A percentile compares a stretch with the other conserved stretches of the same genome.
Conservation (phyloP, 2,888 invertebrate species). For the Heteromyza rotundicornis region DNA sequence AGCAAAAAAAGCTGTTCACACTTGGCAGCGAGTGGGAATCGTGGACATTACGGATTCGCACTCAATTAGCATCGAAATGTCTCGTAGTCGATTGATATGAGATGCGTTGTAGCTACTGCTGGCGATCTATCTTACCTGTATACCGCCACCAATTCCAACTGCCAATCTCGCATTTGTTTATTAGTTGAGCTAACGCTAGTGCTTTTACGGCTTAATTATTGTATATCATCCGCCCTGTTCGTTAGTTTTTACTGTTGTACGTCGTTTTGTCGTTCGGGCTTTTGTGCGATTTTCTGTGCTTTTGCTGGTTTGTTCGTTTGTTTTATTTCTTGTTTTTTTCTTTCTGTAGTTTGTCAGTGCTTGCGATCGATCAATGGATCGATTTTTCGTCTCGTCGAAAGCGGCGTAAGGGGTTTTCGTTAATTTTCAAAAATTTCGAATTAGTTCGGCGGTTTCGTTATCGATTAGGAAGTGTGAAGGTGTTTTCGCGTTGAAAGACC, state of each 20-base stretch:
- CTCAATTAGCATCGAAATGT: neutral
- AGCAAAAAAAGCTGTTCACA: too few species aligned
- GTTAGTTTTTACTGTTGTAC: too few species aligned
- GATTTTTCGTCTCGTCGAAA: neutral
- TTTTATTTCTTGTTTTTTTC: too few species aligned
- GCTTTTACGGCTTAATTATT: constrained; percentile 12
- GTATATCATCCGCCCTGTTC: too few species aligned
- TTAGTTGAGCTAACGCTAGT: neutral
- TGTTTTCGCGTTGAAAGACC: constrained; percentile 37
- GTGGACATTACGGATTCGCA: neutral
- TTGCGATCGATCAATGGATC: neutral
- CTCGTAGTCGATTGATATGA: neutral
- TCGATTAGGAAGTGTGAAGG: constrained; percentile 39
- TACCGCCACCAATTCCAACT: too few species aligned
- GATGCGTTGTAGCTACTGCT: too few species aligned
- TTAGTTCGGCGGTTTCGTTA: constrained; percentile 40
- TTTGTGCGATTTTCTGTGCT: too few species aligned
- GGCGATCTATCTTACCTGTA: too few species aligned
- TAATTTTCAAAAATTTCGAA: constrained; percentile 48
- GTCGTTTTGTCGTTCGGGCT: too few species aligned
- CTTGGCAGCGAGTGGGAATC: too few species aligned
- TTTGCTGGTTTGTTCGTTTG: too few species aligned
- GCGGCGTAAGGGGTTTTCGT: neutral
- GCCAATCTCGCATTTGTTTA: neutral
- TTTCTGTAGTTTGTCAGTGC: too few species aligned